Evolutionary conservation across 2,888 invertebrate genomes (phyloP).

Genomic region (Mimas tiliae): DNA sequence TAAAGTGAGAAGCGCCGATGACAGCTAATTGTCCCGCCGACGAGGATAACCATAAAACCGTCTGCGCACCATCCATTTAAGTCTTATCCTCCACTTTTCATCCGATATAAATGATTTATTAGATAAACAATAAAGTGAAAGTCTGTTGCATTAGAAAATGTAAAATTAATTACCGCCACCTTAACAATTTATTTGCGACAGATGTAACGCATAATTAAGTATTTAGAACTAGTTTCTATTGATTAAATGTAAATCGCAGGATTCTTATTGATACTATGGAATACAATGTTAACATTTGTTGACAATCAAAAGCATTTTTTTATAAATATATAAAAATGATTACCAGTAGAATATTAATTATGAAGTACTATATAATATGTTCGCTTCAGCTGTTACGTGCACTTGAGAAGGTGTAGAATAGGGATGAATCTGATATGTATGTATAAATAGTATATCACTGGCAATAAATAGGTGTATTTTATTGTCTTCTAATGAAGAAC

Average conservation of each 20-base stretch:
- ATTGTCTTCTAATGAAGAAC: not conserved
- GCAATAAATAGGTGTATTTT: too few species aligned
- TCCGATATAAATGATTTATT: conserved; percentile 25
- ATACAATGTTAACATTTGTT: too few species aligned
- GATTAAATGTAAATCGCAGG: not conserved
- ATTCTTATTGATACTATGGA: too few species aligned
- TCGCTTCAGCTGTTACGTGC: too few species aligned
- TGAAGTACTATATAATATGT: too few species aligned
- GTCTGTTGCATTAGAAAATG: conserved; percentile 1
- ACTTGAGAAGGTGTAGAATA: too few species aligned
- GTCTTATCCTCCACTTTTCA: conserved; percentile 29
- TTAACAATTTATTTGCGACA: conserved; percentile 6
- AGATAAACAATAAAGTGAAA: not conserved
- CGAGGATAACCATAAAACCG: conserved; percentile 48
- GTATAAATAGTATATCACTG: too few species aligned
- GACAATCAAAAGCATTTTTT: too few species aligned
- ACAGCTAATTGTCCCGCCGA: conserved; percentile 54
- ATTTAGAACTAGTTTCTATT: not conserved
- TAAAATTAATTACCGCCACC: not conserved
- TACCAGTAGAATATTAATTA: too few species aligned
- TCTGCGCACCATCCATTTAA: conserved; percentile 40
- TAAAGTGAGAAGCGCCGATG: conserved; percentile 48
- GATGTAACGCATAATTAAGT: not conserved
- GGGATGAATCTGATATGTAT: too few species aligned
- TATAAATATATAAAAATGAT: too few species aligned